These are phyloP conservation scores for Sebastes schlegelii DNA, from an alignment of 2,113 vertebrate species.

Conservation along the genomic window DNA sequence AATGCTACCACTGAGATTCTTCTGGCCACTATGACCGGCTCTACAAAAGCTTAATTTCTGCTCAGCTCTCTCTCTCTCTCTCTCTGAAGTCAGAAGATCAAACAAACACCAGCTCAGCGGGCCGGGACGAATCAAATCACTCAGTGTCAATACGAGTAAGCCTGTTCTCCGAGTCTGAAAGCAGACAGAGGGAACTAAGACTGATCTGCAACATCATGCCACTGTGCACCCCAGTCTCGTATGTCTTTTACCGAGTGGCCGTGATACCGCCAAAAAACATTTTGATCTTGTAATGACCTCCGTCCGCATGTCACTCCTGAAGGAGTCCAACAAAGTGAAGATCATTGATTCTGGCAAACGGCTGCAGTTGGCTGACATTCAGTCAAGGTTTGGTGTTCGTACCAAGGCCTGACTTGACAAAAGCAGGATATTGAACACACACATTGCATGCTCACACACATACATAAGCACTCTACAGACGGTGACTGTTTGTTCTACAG, in stretches of 20 bases:
- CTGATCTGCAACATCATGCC: constrained; percentile 27
- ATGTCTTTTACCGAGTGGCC: constrained; percentile 26
- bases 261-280: constrained; percentile 18
- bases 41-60: constrained; percentile 35
- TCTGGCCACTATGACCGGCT: constrained; percentile 46
- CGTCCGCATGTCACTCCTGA: constrained; percentile 30
- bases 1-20: constrained; percentile 16
- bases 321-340: constrained; percentile 38
- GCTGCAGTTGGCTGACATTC: constrained; percentile 15
- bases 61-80: constrained; percentile 20
- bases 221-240: neutral
- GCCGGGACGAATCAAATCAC: constrained; percentile 52
- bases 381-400: constrained; percentile 21
- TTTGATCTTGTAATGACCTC: constrained; percentile 45
- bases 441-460: neutral
- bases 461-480: neutral
- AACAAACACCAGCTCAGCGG: constrained; percentile 26
- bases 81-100: constrained; percentile 48
- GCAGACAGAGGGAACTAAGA: constrained; percentile 24
- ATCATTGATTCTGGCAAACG: constrained; percentile 38
- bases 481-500: too few relatives aligned
- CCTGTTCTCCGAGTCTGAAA: constrained; percentile 51
- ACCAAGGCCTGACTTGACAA: constrained; percentile 13
- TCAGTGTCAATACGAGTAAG: constrained; percentile 55
- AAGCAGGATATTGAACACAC: neutral